These are phyloP conservation scores for Oryzaephilus surinamensis DNA, from an alignment of 1,140 invertebrate species.

Conservation along the genomic window DNA sequence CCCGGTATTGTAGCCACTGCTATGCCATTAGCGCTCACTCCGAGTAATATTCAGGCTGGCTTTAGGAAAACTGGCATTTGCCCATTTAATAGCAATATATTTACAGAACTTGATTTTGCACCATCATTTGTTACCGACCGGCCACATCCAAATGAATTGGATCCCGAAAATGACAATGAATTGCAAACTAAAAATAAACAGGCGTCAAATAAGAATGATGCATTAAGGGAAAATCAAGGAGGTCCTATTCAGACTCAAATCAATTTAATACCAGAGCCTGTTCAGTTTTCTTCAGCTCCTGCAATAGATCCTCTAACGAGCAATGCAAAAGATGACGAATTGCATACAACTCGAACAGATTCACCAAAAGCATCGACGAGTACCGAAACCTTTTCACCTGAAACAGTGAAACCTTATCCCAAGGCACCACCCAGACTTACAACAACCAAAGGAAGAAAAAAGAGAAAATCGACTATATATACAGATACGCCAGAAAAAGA, in stretches of 20 bases:
- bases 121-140: conserved; percentile 7
- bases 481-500: conserved; percentile 14
- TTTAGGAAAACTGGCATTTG: conserved; percentile 16
- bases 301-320: too few relatives aligned
- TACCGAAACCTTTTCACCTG: too few relatives aligned
- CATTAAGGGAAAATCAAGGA: too few relatives aligned
- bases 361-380: too few relatives aligned
- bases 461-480: conserved; percentile 7
- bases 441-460: conserved; percentile 3
- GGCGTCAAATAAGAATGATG: too few relatives aligned
- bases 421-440: conserved; percentile 5
- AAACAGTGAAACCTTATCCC: neutral
- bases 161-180: neutral
- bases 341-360: too few relatives aligned
- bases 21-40: conserved; percentile 14
- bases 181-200: neutral
- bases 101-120: conserved; percentile 15
- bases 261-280: too few relatives aligned
- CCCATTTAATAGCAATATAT: conserved; percentile 12
- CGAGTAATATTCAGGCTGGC: conserved; percentile 16
- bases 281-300: too few relatives aligned
- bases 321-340: too few relatives aligned
- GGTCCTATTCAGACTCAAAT: too few relatives aligned
- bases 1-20: conserved; percentile 14
- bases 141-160: neutral